Evolutionary conservation across 2,113 vertebrate genomes (phyloP).

Genomic region (Trogon surrucura): DNA sequence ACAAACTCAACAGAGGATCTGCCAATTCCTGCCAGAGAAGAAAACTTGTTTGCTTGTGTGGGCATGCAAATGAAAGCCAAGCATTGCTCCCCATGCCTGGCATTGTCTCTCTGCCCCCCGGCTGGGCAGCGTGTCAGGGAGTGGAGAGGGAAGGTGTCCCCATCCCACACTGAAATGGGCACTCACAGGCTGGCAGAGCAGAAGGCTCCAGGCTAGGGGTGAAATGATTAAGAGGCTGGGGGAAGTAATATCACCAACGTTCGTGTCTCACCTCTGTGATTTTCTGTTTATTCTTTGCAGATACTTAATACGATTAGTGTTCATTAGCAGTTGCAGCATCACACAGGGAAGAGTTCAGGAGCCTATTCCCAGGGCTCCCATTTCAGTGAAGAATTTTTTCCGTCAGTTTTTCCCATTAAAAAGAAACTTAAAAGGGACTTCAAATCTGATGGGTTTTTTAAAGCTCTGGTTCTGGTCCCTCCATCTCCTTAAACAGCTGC

Average conservation of each 20-base stretch:
- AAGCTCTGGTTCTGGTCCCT: not conserved
- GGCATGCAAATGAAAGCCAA: not conserved
- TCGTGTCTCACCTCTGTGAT: not conserved
- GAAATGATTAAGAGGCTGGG: not conserved
- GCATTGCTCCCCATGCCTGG: not conserved
- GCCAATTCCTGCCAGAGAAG: not conserved
- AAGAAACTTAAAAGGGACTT: not conserved
- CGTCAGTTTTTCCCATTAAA: not conserved
- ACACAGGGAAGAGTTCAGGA: not conserved
- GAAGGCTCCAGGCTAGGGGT: not conserved
- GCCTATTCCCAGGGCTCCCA: not conserved
- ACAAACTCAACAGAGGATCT: not conserved
- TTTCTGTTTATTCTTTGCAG: not conserved
- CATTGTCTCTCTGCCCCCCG: not conserved
- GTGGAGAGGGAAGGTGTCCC: not conserved
- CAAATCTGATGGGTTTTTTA: not conserved
- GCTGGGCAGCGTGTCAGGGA: not conserved
- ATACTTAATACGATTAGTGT: not conserved
- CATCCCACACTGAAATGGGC: not conserved
- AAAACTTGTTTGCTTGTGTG: not conserved
- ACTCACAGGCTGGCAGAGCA: not conserved
- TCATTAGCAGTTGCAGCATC: not conserved
- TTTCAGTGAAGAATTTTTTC: not conserved
- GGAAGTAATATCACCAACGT: not conserved
- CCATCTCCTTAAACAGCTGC: conserved; percentile 8